Evolutionary conservation across 30 jellyfish, hydroid and myxozoan genomes (phyloP).

Genomic region (Turritopsis dohrnii): DNA sequence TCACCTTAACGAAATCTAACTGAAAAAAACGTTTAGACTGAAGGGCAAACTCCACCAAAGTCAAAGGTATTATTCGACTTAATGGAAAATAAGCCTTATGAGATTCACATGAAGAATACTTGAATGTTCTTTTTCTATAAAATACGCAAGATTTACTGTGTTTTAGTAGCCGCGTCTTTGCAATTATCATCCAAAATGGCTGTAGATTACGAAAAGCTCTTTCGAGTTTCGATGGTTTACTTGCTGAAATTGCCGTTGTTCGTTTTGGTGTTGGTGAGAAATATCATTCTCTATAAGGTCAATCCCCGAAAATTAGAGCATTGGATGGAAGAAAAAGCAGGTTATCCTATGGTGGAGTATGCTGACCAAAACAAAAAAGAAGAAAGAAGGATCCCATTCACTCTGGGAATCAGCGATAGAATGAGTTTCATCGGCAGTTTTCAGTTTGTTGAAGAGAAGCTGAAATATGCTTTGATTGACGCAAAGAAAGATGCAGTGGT

Average conservation of each 20-base stretch:
- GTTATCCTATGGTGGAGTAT: neutral
- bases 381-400: neutral
- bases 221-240: neutral
- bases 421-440: neutral
- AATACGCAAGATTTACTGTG: too few species aligned
- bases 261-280: neutral
- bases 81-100: too few species aligned
- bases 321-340: neutral
- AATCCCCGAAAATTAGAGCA: neutral
- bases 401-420: neutral
- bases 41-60: too few species aligned
- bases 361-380: neutral
- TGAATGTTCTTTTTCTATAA: too few species aligned
- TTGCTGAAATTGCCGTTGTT: neutral
- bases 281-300: neutral
- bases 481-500: neutral
- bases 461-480: neutral
- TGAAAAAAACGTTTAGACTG: too few species aligned
- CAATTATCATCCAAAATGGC: neutral
- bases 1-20: too few species aligned
- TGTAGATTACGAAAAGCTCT: neutral
- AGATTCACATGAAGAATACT: too few species aligned
- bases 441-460: neutral
- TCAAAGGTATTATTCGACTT: too few species aligned
- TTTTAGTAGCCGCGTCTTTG: too few species aligned